Base-by-base conservation (phyloP, 2,113 vertebrate genomes). In the Lamprotornis superbus region DNA sequence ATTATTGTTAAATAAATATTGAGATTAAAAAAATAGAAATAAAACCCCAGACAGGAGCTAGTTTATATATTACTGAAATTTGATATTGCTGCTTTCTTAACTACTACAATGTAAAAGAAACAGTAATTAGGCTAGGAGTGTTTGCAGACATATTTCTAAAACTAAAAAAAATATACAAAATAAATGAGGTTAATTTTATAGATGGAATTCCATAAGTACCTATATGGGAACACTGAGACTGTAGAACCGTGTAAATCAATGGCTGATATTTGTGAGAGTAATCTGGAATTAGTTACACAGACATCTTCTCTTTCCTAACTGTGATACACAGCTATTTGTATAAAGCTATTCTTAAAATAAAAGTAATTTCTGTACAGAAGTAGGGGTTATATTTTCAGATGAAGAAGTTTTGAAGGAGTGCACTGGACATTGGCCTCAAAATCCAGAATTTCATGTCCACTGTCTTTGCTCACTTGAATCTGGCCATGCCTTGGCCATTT, bases 141-240 rank as follows among this genome's bases (percentile, higher is more conserved):
- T 87, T 87, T 93, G 12, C 33, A 93, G n/a, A 53, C 60, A 50
- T n/a, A 59, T 78, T 95, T 82, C 42, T 76, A 82, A 95, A 87
- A 35, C 11, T 44, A 95, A 91, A 65, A 89, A 94, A 89, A 94
- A 78, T 71, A 52, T 20, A 68, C 42, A 68, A 40, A 90, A 89
- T 35, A 75, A 75, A 50, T 59, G 10, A 10, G 11, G 7, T 65
- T 77, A 78, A 47, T 5, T 42, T 80, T 57, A 37, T 78, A 85
- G 61, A 73, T 70, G 33, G 47, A 87, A 93, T 75, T 78, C 50
- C 42, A 7, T 75, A 55, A 69, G 25, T 65, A 40, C 78, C 56
- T 81, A 21, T 50, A 59, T 50, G 31, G 21, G 28, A 94, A 9
- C 37, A 35, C 10, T 50, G 69, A 25, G 70, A 75, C 17, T 60